Conservation (phyloP, 1,140 invertebrate genomes). For the Sitophilus oryzae region DNA sequence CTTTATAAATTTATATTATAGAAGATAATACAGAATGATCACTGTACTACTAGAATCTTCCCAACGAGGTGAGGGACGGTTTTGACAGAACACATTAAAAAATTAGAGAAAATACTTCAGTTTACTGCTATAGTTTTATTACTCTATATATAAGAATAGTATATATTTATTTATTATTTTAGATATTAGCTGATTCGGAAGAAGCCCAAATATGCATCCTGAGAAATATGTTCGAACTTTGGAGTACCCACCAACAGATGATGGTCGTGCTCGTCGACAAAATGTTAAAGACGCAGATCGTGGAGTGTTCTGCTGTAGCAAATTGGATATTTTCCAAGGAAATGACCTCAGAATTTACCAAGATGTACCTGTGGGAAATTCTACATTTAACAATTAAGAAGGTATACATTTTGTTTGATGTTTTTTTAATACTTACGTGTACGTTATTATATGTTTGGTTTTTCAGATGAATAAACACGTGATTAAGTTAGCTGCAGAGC, state of each 20-base stretch:
- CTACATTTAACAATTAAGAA: constrained; percentile 93
- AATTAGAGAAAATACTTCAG: too few relatives aligned
- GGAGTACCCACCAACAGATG: constrained; percentile 95
- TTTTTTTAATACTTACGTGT: not conserved
- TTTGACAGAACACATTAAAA: too few relatives aligned
- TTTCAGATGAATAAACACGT: constrained; percentile 85
- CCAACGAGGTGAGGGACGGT: too few relatives aligned
- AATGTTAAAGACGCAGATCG: constrained; percentile 93
- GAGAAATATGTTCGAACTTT: constrained; percentile 88
- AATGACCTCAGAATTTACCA: constrained; percentile 90
- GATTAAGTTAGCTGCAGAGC: constrained; percentile 73
- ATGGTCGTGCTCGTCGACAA: constrained; percentile 94
- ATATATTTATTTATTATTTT: constrained; percentile 1
- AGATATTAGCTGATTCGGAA: constrained; percentile 85
- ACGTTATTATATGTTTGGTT: too few relatives aligned
- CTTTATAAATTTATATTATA: too few relatives aligned
- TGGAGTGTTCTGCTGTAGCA: constrained; percentile 93
- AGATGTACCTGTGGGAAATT: constrained; percentile 97
- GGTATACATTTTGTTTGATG: constrained; percentile 22
- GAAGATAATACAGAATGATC: too few relatives aligned
- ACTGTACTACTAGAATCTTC: too few relatives aligned
- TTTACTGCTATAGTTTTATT: too few relatives aligned
- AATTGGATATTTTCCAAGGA: constrained; percentile 99
- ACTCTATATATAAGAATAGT: too few relatives aligned
- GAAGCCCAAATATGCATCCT: constrained; percentile 94